Base-by-base conservation (phyloP, 2,113 vertebrate genomes). In the Myotis davidii region DNA sequence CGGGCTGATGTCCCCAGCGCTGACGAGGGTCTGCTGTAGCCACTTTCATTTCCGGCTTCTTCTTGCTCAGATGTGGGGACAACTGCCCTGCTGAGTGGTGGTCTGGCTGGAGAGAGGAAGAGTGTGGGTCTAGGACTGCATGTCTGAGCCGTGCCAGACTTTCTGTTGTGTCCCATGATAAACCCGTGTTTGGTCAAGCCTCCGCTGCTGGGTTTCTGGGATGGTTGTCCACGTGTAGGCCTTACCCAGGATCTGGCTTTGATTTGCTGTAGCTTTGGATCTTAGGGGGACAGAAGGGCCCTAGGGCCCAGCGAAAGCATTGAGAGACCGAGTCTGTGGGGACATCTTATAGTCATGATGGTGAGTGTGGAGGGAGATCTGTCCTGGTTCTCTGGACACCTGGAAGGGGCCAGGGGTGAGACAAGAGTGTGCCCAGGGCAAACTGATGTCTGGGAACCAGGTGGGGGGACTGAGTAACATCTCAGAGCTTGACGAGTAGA, bases 371-470 rank as follows among this genome's bases (percentile, higher is more conserved):
- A 86, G 32, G 59, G 64, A 65, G 32, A 13, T 61, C 52, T 52
- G 14, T 32, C 13, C 17, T 81, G 85, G 45, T 4, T 45, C 39
- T 89, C n/a, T 2, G 27, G 29, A 42, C 12, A 14, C 9, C 10
- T 56, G 9, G n/a, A 45, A 37, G 8, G 18, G 11, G 2, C 13
- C 14, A 4, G 1, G 0, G 12, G 18, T 9, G 9, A 29, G n/a
- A 32, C 3, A n/a, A 13, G 4, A 27, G 12, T 0, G 2, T 42
- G 16, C 48, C 34, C 4, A 29, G 3, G 20, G 32, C 3, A 9
- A 29, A 65, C 27, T 14, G 32, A 25, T 56, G 21, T 9, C 52
- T 92, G 74, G 14, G 39, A 14, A 54, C 4, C 17, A 32, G 14
- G 18, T 13, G 4, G 42, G 29, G 65, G 27, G 21, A 67, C 4